A percentile compares a stretch with the other conserved stretches of the same genome.
phyloP scores from a whole-genome alignment of 2,113 vertebrate species.

The Glareola pratincola region DNA sequence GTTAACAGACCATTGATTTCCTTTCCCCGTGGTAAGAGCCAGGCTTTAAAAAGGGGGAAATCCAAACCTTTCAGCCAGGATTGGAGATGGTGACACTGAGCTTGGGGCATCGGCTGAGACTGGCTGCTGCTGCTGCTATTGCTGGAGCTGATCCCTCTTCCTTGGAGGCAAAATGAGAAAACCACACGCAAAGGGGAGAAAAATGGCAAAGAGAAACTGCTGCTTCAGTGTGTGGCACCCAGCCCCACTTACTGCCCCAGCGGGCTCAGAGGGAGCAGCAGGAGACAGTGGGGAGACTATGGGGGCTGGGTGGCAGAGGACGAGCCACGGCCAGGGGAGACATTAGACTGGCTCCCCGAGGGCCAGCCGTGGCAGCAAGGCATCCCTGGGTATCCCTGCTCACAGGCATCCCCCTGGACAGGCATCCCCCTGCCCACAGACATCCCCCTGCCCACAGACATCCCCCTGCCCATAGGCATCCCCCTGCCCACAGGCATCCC shows the following conservation, averaged over 20 bases:
- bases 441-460: background rate
- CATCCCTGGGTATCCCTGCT: background rate
- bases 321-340: background rate
- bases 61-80: background rate
- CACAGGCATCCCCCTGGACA: background rate
- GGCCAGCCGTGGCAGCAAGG: background rate
- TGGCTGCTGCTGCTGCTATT: background rate
- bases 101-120: background rate
- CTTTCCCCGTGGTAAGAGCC: background rate
- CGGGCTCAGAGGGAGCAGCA: accelerated
- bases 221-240: background rate
- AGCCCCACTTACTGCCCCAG: background rate
- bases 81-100: background rate
- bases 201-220: background rate
- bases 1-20: background rate
- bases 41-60: background rate
- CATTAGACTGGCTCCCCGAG: accelerated
- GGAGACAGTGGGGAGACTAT: background rate
- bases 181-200: background rate
- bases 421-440: background rate
- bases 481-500: background rate
- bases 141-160: background rate
- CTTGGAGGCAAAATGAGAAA: background rate
- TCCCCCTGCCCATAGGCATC: background rate
- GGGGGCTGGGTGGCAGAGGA: background rate